Evolutionary conservation across 2,888 invertebrate genomes (phyloP), one percentile per base, ranked within the genome.

Genomic region (Liopterus haemorrhoidalis): DNA sequence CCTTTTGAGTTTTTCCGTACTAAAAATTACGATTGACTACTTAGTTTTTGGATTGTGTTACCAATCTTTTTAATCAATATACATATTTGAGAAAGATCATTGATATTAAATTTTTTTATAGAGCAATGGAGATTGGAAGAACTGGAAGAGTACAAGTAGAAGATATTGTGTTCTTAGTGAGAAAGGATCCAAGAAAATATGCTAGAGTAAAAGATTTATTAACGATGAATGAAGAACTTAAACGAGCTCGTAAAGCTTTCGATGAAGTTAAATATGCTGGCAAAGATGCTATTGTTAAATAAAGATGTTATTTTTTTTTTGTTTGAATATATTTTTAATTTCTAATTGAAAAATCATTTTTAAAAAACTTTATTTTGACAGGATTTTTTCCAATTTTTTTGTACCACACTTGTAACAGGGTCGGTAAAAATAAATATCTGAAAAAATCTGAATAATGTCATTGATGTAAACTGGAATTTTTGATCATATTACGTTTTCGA

Each of bases 211-310:
- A 95, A 72, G 96, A 96, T 69, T 72, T 97, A 22, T 71, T 97
- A 0, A 91, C 91, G 30, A 96, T 99, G 96, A 99, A 96, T 69
- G 99, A 99, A 70, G 97, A 99, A 70, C 72, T 99, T 36, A 95
- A 97, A 71, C 91, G 94, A 70, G 99, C 99, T 9, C 79, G 99
- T 57, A 99, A 99, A 73, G 97, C 97, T 50, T 99, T 99, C 71
- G 99, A 99, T 73, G 97, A 95, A 79, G 90, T 91, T 52, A 93
- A 93, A 81, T 93, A 91, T 76, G 91, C 88, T 74, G 89, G 87
- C 4, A 44, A 44, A 44, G 44, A 44, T 31, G 44, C 44, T 14
- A 12, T 44, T 21, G 16, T 28, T 14, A 44, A 44, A 25, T 44
- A 38, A 44, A 38, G 44, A 28, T 30, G 30, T 21, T 12, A 35